A percentile compares a stretch with the other conserved stretches of the same genome.
phyloP scores from a whole-genome alignment of 1,140 invertebrate species.

The Dysdera silvatica region DNA sequence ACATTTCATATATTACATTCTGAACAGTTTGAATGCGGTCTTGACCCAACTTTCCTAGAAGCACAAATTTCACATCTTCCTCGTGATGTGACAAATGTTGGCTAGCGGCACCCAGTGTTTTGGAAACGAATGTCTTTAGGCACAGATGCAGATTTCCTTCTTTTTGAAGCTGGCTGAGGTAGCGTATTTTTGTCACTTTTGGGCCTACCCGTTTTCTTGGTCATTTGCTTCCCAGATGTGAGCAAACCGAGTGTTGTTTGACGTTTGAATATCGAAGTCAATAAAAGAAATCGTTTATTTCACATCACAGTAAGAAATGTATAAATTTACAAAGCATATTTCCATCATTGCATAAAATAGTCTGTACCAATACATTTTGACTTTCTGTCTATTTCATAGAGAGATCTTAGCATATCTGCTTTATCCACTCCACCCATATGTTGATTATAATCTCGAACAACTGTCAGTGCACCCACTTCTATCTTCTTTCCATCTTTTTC shows the following conservation, averaged over 20 bases:
- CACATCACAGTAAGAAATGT: slow-evolving; percentile 8
- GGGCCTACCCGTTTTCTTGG: slow-evolving; percentile 11
- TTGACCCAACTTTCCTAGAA: slow-evolving; percentile 6
- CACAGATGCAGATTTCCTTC: slow-evolving; percentile 12
- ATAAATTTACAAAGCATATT: background rate
- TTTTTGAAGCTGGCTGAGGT: slow-evolving; percentile 2
- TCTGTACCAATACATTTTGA: slow-evolving; percentile 1
- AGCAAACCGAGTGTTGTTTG: background rate
- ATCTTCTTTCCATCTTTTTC: too few relatives aligned
- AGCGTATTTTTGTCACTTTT: background rate
- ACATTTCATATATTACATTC: too few relatives aligned
- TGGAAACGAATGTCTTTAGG: slow-evolving; percentile 9
- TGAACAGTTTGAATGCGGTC: slow-evolving; percentile 2
- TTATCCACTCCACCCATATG: slow-evolving; percentile 6
- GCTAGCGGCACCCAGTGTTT: slow-evolving; percentile 9
- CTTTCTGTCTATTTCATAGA: slow-evolving; percentile 6
- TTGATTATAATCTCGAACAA: slow-evolving; percentile 3
- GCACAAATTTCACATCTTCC: slow-evolving; percentile 18
- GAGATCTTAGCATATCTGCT: slow-evolving; percentile 6
- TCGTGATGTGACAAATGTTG: slow-evolving; percentile 8
- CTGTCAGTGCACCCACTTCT: background rate
- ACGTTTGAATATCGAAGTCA: slow-evolving; percentile 11
- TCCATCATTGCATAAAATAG: slow-evolving; percentile 9
- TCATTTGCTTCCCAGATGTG: background rate
- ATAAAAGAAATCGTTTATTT: background rate